Percentiles rank a stretch among this genome's conserved stretches.
Conservation (phyloP, 2,113 vertebrate genomes). For the Podarcis muralis region DNA sequence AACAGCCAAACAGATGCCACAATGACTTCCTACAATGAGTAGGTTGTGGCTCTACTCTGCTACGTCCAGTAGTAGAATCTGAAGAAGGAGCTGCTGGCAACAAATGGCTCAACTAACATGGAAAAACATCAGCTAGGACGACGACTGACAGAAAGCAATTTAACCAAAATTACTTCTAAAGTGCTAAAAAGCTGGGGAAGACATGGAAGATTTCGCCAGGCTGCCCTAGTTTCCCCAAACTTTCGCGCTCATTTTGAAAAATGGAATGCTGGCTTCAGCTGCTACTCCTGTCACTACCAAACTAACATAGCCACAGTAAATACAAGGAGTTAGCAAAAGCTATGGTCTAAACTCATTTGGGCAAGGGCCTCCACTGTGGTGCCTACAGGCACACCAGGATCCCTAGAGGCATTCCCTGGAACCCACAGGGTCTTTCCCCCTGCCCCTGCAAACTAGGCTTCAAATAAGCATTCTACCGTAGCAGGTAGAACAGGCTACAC, state of each 20-base stretch:
- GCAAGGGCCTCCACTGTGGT: too few species aligned
- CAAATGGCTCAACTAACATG: not conserved
- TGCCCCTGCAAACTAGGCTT: too few species aligned
- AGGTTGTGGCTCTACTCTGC: not conserved
- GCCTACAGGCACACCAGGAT: too few species aligned
- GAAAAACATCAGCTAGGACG: not conserved
- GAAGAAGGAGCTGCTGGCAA: not conserved
- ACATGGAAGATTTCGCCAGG: not conserved
- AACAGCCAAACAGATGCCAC: too few species aligned
- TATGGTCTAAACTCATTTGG: not conserved
- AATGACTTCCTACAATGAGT: not conserved
- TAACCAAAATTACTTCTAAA: not conserved
- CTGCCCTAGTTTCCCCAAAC: not conserved
- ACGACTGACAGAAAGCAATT: not conserved
- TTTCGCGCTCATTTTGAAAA: not conserved
- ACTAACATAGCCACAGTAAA: not conserved
- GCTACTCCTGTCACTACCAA: not conserved
- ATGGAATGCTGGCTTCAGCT: not conserved
- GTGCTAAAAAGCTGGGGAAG: not conserved
- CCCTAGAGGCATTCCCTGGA: too few species aligned
- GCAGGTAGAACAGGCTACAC: too few species aligned
- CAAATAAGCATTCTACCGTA: too few species aligned
- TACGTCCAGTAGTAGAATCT: not conserved
- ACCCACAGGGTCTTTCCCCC: too few species aligned
- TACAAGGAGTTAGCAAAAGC: not conserved